Percentiles rank a stretch among this genome's conserved stretches.
These are phyloP conservation scores for Python bivittatus DNA, from an alignment of 2,113 vertebrate species.

Conservation along the genomic window DNA sequence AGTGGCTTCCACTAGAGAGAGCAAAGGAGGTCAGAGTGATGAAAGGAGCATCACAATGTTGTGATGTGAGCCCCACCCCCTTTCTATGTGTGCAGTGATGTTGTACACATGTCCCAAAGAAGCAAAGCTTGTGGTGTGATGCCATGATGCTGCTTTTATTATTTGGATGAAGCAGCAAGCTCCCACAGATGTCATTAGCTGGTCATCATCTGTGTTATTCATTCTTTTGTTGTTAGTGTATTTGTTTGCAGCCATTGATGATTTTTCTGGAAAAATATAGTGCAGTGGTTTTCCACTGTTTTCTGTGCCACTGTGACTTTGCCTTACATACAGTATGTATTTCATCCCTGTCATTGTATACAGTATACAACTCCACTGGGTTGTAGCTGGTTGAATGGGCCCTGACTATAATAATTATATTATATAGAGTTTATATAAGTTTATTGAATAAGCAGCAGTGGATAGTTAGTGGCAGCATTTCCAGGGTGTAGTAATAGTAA, in stretches of 20 bases:
- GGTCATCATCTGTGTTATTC: not conserved
- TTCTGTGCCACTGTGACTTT: not conserved
- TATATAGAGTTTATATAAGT: not conserved
- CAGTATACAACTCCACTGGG: not conserved
- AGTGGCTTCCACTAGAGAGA: not conserved
- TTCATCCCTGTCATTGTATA: not conserved
- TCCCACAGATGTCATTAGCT: not conserved
- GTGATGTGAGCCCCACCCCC: not conserved
- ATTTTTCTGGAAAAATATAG: not conserved
- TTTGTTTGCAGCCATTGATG: not conserved
- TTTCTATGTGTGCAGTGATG: not conserved
- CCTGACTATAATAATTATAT: not conserved
- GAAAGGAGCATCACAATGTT: not conserved
- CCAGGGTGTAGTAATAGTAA: not conserved
- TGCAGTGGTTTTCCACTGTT: not conserved
- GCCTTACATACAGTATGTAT: too few relatives aligned
- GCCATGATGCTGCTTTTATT: not conserved
- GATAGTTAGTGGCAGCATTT: not conserved
- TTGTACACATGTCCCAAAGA: not conserved
- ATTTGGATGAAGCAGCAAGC: not conserved
- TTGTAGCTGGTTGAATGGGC: not conserved
- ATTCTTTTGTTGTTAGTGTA: not conserved
- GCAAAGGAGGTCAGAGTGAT: not conserved
- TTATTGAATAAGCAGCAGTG: not conserved
- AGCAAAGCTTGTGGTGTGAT: not conserved